Conservation (phyloP, 2,888 invertebrate species). For the Hydrotaea cyrtoneurina region DNA sequence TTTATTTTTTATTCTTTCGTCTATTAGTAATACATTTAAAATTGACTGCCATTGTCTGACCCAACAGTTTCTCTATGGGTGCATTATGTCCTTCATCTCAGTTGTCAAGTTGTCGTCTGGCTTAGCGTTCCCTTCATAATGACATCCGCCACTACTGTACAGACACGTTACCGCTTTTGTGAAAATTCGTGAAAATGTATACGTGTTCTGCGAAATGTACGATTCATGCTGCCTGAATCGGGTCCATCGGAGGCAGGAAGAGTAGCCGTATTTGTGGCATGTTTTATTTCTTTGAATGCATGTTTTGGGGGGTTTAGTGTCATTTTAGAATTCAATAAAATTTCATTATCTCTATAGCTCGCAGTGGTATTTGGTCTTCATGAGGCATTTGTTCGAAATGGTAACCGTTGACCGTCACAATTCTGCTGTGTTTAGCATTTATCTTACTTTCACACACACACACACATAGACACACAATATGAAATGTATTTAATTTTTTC, state of each 20-base stretch:
- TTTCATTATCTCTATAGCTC: conserved; percentile 16
- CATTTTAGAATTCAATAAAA: conserved; percentile 42
- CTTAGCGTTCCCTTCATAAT: neutral
- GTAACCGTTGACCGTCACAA: neutral
- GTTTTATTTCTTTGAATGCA: conserved; percentile 8
- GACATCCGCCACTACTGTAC: neutral
- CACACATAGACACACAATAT: too few relatives aligned
- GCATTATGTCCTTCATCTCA: too few relatives aligned
- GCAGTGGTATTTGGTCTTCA: neutral
- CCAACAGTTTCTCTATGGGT: too few relatives aligned
- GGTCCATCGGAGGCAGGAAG: neutral
- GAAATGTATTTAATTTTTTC: neutral
- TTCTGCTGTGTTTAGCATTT: neutral
- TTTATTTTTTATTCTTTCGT: too few relatives aligned
- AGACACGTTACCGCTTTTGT: neutral
- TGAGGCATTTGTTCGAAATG: neutral
- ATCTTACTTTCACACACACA: neutral
- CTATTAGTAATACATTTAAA: too few relatives aligned
- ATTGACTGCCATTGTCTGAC: too few relatives aligned
- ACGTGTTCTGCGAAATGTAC: neutral
- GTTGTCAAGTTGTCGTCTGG: too few relatives aligned
- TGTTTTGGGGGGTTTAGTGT: conserved; percentile 17
- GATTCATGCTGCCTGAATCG: neutral
- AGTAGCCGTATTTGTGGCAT: conserved; percentile 19
- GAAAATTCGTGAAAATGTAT: neutral